These are phyloP conservation scores for Drosophila pandora DNA, from an alignment of 1,140 invertebrate genomes.

Conservation along the genomic window DNA sequence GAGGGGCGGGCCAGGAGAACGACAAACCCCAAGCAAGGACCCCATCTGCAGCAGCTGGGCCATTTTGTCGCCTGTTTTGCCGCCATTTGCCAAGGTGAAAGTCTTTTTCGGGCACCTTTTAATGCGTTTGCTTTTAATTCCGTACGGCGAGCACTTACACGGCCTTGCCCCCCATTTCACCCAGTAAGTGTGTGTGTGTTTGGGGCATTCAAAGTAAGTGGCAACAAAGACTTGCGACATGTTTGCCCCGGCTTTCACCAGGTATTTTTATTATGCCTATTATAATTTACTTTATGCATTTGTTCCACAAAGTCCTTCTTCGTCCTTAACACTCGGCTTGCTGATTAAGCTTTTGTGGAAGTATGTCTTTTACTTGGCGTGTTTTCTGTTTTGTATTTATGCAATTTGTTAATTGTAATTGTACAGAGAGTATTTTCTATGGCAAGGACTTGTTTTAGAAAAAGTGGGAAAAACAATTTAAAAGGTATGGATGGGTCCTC, in stretches of 20 bases:
- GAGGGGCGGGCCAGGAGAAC: neutral
- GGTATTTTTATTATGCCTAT: slow-evolving; percentile 78
- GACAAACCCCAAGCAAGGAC: slow-evolving; percentile 5
- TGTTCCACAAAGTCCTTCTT: slow-evolving; percentile 28
- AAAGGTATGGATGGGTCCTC: too few relatives aligned
- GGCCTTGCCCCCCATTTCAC: slow-evolving; percentile 49
- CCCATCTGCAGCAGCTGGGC: slow-evolving; percentile 72
- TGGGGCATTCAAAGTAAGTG: slow-evolving; percentile 59
- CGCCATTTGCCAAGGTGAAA: slow-evolving; percentile 74
- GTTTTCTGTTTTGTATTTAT: slow-evolving; percentile 44
- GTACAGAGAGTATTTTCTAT: neutral
- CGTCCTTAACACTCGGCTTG: slow-evolving; percentile 21
- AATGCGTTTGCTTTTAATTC: slow-evolving; percentile 82
- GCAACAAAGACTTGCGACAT: slow-evolving; percentile 64
- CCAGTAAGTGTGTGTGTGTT: neutral
- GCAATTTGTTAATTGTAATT: slow-evolving; percentile 72
- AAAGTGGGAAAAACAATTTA: too few relatives aligned
- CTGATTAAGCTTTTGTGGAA: slow-evolving; percentile 45
- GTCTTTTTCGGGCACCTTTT: slow-evolving; percentile 80
- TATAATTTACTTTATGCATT: slow-evolving; percentile 81
- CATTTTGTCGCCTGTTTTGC: slow-evolving; percentile 54
- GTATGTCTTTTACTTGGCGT: slow-evolving; percentile 15
- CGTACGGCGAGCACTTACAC: slow-evolving; percentile 71
- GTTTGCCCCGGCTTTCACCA: slow-evolving; percentile 57
- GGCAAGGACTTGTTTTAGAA: slow-evolving; percentile 3